Evolutionary conservation across 2,888 invertebrate species (phyloP), one percentile per base, ranked within the genome.

Genomic region (Pollenia griseotomentosa): DNA sequence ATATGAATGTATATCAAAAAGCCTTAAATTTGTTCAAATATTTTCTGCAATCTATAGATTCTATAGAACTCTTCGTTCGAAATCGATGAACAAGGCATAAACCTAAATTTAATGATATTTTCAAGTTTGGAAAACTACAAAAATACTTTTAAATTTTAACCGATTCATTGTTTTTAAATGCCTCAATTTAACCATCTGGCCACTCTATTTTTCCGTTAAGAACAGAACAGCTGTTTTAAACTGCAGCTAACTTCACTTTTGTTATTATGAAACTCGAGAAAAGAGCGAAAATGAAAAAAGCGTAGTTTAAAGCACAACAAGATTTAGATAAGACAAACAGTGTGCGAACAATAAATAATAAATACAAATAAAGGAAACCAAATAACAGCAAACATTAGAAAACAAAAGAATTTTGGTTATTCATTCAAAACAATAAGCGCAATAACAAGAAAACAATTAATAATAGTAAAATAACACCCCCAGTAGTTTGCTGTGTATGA

Each of bases 201-300:
- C 14, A 33, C 65, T 53, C n/a, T 70, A 8, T 40, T 9, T n/a
- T 8, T 2, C 2, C 44, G n/a, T 6, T 55, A 23, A 40, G 2
- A 11, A 5, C 12, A 2, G 59, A 55, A 46, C 82, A 85, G 63
- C 51, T 82, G 77, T 51, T 59, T 19, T 0, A 8, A 86, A 88
- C 79, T 79, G 66, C 88, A 79, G 66, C 89, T 81, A 89, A 88
- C 89, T 89, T 90, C 87, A 73, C 51, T 12, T 51, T 71, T 89
- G 33, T 87, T 89, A 66, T 89, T 79, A 78, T 53, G 48, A 48
- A 75, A 46, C 5, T 7, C 0, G 12, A n/a, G n/a, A 8, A 40
- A 63, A 44, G n/a, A 48, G 19, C 48, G 77, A n/a, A 65, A 0
- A 14, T 73, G 53, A 80, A 51, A n/a, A 74, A 19, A 70, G 55